phyloP scores from a whole-genome alignment of 2,888 invertebrate species.

The Latrodectus elegans region DNA sequence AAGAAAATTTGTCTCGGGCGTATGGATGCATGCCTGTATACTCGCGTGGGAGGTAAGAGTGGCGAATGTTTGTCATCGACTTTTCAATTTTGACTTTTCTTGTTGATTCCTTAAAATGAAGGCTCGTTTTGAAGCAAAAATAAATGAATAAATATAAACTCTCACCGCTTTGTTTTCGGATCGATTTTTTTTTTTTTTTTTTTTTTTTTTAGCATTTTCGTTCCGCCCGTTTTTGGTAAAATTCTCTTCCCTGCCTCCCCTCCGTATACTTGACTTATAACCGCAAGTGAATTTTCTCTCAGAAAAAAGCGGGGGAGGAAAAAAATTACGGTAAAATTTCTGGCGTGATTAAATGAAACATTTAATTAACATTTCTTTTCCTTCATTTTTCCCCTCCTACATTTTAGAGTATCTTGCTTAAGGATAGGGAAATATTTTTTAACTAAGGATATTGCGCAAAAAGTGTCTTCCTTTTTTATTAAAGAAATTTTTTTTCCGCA shows the following conservation, averaged over 20 bases:
- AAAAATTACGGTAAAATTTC: conserved; percentile 37
- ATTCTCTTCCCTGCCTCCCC: not conserved
- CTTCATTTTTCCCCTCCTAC: conserved; percentile 6
- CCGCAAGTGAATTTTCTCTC: conserved; percentile 48
- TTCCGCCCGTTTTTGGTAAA: conserved; percentile 16
- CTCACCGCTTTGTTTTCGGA: conserved; percentile 56
- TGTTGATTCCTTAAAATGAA: conserved; percentile 52
- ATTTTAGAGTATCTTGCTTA: conserved; percentile 27
- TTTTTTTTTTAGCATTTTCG: conserved; percentile 8
- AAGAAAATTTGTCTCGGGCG: conserved; percentile 30
- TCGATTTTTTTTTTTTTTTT: conserved; percentile 38
- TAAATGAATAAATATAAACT: conserved; percentile 36
- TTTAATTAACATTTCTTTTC: conserved; percentile 64
- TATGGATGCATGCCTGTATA: not conserved
- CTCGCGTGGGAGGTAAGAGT: conserved; percentile 1
- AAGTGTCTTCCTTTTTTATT: conserved; percentile 57
- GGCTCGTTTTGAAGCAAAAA: conserved; percentile 16
- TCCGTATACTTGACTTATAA: conserved; percentile 11
- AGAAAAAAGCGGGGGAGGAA: not conserved
- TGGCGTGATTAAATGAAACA: conserved; percentile 66
- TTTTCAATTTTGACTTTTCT: conserved; percentile 62
- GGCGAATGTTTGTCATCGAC: conserved; percentile 49
- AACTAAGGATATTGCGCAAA: conserved; percentile 46
- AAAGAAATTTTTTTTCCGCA: conserved; percentile 6
- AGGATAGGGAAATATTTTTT: conserved; percentile 57